Base-by-base conservation (phyloP, 2,888 invertebrate genomes). In the Eucera pruinosa region DNA sequence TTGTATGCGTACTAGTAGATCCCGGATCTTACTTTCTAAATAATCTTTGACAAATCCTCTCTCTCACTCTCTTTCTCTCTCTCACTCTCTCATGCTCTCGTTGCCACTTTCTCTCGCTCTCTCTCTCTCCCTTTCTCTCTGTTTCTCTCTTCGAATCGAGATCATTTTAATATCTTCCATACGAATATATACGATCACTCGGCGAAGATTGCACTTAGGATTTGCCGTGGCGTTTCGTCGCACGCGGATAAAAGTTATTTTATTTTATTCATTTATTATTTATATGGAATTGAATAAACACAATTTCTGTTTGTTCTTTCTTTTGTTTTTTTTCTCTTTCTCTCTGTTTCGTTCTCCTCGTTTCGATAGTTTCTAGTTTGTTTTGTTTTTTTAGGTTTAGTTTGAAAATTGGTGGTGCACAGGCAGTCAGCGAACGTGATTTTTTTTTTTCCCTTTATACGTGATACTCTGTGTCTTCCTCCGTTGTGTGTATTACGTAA, bases 21-120 rank as follows among this genome's bases (percentile, higher is more conserved):
- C 67, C 33, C 66, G 50, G 6, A 76, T 58, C 9, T 55, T 39
- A 66, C 52, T 13, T 55, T 39, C 9, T 79, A 66, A 73, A 76
- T 85, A 83, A 78, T 78, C 82, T 73, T 80, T 74, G 82, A 87
- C 86, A 88, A 86, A 85, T 89, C 87, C 87, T 76, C 43, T 50
- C 60, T 57, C 58, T 45, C 48, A 67, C 66, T 66, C 57, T 66
- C 57, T n/a, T n/a, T n/a, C n/a, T n/a, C n/a, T n/a, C n/a, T n/a
- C n/a, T n/a, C n/a, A n/a, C n/a, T n/a, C n/a, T n/a, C n/a, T n/a
- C n/a, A n/a, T n/a, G n/a, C n/a, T n/a, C n/a, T n/a, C n/a, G n/a
- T n/a, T n/a, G n/a, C n/a, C n/a, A n/a, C n/a, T n/a, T n/a, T 61
- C 70, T n/a, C n/a, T n/a, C n/a, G n/a, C n/a, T n/a, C n/a, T n/a